Percentiles rank a stretch among this genome's conserved stretches.
phyloP scores from a whole-genome alignment of 1,140 invertebrate species.

The Nebria ingens region DNA sequence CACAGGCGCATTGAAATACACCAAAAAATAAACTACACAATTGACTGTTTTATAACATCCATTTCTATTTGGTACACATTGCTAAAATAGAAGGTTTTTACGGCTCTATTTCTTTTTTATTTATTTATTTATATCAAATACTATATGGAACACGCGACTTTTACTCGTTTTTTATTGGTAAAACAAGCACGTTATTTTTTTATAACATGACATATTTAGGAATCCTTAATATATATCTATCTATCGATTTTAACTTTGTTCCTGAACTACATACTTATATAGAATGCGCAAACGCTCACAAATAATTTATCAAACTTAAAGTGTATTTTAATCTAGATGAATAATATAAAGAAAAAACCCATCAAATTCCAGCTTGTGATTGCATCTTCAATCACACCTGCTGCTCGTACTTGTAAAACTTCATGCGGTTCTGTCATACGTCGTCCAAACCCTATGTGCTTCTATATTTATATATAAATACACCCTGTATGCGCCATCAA shows the following conservation, averaged over 20 bases:
- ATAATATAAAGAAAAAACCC: not conserved
- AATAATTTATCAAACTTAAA: too few species aligned
- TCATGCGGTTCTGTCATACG: too few species aligned
- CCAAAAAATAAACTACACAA: not conserved
- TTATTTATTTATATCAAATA: not conserved
- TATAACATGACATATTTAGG: not conserved
- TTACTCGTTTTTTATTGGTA: not conserved
- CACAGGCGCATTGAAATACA: not conserved
- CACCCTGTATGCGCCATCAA: too few species aligned
- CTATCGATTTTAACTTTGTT: not conserved
- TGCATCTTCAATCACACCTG: too few species aligned
- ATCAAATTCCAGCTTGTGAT: too few species aligned
- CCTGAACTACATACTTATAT: not conserved
- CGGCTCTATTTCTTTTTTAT: too few species aligned
- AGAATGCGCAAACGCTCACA: too few species aligned
- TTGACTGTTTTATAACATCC: not conserved
- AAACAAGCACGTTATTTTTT: not conserved
- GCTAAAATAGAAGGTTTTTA: not conserved
- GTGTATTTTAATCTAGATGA: too few species aligned
- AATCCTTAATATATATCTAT: not conserved
- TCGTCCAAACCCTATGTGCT: too few species aligned
- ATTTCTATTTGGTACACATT: not conserved
- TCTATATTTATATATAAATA: too few species aligned
- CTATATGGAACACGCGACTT: not conserved
- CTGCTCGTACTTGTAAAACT: too few species aligned